Percentiles rank a stretch among this genome's conserved stretches.
phyloP scores from a whole-genome alignment of 2,888 invertebrate genomes.

The Diarsia brunnea region DNA sequence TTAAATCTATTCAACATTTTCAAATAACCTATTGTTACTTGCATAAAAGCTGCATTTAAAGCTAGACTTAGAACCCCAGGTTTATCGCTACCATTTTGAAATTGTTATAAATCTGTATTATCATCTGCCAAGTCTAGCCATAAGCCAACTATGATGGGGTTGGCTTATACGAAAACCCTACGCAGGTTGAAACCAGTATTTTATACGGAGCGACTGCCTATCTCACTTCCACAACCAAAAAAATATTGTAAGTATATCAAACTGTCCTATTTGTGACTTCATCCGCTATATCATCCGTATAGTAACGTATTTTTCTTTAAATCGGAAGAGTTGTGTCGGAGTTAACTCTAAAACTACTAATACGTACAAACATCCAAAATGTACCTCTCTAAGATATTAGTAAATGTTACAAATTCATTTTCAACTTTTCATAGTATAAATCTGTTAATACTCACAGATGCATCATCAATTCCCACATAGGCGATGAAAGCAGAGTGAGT shows the following conservation, averaged over 20 bases:
- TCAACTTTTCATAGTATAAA: background rate
- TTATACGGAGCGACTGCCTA: background rate
- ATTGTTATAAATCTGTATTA: background rate
- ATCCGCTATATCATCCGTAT: too few relatives aligned
- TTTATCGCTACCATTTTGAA: background rate
- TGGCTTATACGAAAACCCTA: background rate
- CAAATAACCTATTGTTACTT: background rate
- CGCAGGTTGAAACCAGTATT: background rate
- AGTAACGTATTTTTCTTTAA: too few relatives aligned
- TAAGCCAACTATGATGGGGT: background rate
- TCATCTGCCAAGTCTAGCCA: too few relatives aligned
- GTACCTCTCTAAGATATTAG: background rate
- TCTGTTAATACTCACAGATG: conserved; percentile 47
- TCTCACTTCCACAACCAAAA: background rate
- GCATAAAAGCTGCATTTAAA: background rate
- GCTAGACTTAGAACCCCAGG: background rate
- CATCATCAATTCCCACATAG: conserved; percentile 42
- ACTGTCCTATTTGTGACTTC: too few relatives aligned
- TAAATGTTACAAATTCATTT: background rate
- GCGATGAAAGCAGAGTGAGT: conserved; percentile 41
- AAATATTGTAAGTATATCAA: too few relatives aligned
- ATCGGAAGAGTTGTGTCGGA: too few relatives aligned
- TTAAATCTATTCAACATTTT: background rate
- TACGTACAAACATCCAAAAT: too few relatives aligned
- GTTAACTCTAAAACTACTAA: too few relatives aligned